Evolutionary conservation across 2,113 vertebrate species (phyloP).

Genomic region (Ciconia stormi): DNA sequence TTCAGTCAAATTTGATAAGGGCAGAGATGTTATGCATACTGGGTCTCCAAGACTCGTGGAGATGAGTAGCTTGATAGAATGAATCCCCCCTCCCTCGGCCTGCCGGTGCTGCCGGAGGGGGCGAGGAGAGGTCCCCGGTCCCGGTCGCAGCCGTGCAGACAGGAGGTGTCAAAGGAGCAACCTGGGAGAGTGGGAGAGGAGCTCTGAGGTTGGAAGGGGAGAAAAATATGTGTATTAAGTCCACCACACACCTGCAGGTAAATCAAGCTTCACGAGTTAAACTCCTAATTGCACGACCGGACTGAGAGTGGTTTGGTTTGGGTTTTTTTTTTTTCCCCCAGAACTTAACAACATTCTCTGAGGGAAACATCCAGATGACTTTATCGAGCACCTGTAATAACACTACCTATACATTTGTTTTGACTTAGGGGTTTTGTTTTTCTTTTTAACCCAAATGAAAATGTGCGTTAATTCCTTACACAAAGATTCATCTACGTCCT

Average conservation of each 20-base stretch:
- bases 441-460: not conserved
- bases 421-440: not conserved
- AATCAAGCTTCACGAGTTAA: not conserved
- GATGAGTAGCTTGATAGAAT: not conserved
- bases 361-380: not conserved
- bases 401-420: not conserved
- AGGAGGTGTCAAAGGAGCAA: not conserved
- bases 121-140: not conserved
- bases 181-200: not conserved
- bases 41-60: not conserved
- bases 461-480: not conserved
- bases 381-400: not conserved
- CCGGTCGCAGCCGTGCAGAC: not conserved
- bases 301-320: not conserved
- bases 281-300: not conserved
- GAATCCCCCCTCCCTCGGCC: not conserved
- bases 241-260: not conserved
- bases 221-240: not conserved
- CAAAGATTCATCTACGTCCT: not conserved
- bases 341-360: not conserved
- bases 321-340: not conserved
- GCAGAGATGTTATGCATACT: not conserved
- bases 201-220: not conserved
- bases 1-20: not conserved
- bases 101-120: fast-evolving